These are phyloP conservation scores for Drosophila quinaria DNA, from an alignment of 2,888 invertebrate genomes.

Conservation along the genomic window DNA sequence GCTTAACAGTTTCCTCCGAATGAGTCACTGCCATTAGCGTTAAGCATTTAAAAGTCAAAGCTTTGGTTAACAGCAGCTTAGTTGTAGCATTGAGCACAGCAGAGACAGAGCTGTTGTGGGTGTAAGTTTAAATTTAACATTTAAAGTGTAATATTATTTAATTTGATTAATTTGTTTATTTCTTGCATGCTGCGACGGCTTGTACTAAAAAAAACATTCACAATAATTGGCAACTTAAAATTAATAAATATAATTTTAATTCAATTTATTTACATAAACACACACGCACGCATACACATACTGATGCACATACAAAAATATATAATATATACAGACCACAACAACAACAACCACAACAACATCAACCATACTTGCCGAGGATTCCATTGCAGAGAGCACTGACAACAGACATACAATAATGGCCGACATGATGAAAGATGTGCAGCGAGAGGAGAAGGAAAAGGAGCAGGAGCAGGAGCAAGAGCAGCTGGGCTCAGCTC, in stretches of 20 bases:
- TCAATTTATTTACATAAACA: conserved; percentile 64
- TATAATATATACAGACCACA: conserved; percentile 55
- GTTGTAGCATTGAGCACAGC: conserved; percentile 19
- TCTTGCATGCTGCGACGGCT: conserved; percentile 52
- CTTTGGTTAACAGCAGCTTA: conserved; percentile 33
- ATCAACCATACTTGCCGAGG: conserved; percentile 52
- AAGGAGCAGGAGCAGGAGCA: conserved; percentile 27
- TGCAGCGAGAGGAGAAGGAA: conserved; percentile 39
- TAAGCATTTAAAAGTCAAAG: conserved; percentile 41
- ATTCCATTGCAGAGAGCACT: conserved; percentile 75
- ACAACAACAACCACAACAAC: conserved; percentile 44
- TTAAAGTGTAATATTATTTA: conserved; percentile 4
- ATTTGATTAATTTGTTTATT: background rate
- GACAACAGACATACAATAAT: conserved; percentile 57
- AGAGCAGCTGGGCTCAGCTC: conserved; percentile 42
- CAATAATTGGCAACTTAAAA: conserved; percentile 52
- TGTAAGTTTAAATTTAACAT: conserved; percentile 50
- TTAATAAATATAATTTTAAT: conserved; percentile 61
- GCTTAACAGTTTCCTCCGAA: conserved; percentile 11
- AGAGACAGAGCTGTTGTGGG: background rate
- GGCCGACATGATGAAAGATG: conserved; percentile 52
- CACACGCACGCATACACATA: conserved; percentile 42
- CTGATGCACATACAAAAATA: conserved; percentile 22
- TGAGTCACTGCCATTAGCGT: conserved; percentile 25
- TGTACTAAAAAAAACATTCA: conserved; percentile 41